Conservation (phyloP, 2,113 vertebrate genomes). For the Acrocephalus kingi region DNA sequence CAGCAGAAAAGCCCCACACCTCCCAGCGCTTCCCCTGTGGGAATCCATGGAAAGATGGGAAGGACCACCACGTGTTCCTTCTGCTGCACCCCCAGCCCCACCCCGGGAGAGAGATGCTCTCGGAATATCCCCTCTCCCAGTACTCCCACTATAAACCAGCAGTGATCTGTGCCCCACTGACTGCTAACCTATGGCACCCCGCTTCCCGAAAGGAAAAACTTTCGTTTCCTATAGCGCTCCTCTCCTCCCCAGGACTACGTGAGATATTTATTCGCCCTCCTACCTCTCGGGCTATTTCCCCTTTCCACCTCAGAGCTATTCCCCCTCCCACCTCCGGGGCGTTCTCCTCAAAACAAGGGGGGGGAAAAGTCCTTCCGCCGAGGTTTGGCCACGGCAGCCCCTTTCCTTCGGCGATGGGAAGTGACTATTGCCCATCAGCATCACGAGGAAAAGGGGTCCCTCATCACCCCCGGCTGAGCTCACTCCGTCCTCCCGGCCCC, state of each 20-base stretch:
- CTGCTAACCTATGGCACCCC: not conserved
- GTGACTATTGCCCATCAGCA: too few relatives aligned
- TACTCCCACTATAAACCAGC: fast-evolving
- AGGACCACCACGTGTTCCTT: not conserved
- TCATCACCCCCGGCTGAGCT: not conserved
- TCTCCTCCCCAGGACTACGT: not conserved
- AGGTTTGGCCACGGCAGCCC: too few relatives aligned
- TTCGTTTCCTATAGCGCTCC: not conserved
- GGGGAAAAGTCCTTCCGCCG: not conserved
- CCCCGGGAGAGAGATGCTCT: too few relatives aligned
- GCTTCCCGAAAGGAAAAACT: not conserved
- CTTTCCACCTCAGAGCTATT: not conserved
- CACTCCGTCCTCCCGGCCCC: too few relatives aligned
- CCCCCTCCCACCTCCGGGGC: not conserved
- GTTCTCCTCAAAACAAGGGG: not conserved
- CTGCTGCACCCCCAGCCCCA: not conserved
- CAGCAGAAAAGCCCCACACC: not conserved
- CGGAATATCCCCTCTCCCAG: not conserved
- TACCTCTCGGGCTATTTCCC: not conserved
- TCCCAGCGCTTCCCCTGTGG: fast-evolving
- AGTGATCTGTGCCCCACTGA: not conserved
- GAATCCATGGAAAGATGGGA: not conserved
- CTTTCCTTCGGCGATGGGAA: not conserved
- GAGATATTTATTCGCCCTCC: not conserved
- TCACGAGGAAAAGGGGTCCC: not conserved